Conservation (phyloP, 2,113 vertebrate genomes). For the Coreoperca whiteheadi region DNA sequence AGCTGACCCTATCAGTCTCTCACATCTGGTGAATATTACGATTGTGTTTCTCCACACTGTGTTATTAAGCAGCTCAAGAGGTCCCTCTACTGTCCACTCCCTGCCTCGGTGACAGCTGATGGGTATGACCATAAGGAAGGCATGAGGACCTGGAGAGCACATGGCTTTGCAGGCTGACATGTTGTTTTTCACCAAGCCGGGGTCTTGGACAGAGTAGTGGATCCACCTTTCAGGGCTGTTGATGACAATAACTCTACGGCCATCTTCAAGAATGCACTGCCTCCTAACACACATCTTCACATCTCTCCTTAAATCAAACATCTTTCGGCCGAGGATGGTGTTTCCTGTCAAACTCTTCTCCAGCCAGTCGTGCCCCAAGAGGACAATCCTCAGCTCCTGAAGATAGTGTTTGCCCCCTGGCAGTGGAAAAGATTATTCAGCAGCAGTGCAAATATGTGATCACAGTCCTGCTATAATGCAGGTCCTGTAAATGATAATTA, state of each 20-base stretch:
- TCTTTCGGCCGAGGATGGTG: constrained; percentile 36
- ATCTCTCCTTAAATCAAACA: constrained; percentile 58
- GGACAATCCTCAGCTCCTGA: constrained; percentile 58
- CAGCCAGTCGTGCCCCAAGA: constrained; percentile 58
- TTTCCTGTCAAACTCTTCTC: constrained; percentile 65
- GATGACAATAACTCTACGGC: constrained; percentile 39
- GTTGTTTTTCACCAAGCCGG: constrained; percentile 26
- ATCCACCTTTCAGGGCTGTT: constrained; percentile 64
- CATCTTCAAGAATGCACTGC: not conserved
- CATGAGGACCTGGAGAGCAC: constrained; percentile 60
- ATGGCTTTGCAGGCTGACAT: constrained; percentile 37
- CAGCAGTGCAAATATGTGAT: not conserved
- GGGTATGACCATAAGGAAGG: constrained; percentile 62
- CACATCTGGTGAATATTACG: constrained; percentile 56
- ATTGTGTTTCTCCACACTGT: constrained; percentile 45
- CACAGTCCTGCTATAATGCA: not conserved
- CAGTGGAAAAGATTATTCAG: not conserved
- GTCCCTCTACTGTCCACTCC: constrained; percentile 68
- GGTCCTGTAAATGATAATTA: not conserved
- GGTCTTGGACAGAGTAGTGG: constrained; percentile 45
- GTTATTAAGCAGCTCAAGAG: constrained; percentile 57
- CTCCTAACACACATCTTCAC: constrained; percentile 65
- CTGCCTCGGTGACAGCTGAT: constrained; percentile 43
- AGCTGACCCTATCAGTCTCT: constrained; percentile 36
- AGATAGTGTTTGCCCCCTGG: constrained; percentile 10